A percentile compares a stretch with the other conserved stretches of the same genome.
Evolutionary conservation across 2,113 vertebrate genomes (phyloP).

Genomic region (Nicator chloris): DNA sequence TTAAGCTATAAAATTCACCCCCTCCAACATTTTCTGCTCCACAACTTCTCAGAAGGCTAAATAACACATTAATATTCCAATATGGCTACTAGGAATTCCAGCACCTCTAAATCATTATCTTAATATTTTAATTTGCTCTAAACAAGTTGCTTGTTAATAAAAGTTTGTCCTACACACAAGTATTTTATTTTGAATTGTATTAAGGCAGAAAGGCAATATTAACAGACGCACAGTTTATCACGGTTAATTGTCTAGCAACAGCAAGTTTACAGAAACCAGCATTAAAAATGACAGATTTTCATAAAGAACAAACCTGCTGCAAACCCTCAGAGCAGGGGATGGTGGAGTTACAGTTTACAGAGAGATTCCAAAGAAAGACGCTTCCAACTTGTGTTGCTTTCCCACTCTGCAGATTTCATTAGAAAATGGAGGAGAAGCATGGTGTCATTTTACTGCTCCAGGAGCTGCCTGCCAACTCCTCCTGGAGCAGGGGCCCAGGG

Average conservation of each 20-base stretch:
- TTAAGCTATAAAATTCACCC: neutral
- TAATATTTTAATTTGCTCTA: neutral
- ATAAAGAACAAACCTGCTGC: conserved; percentile 61
- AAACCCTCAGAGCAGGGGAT: conserved; percentile 19
- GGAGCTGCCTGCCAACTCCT: conserved; percentile 64
- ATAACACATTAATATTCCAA: neutral
- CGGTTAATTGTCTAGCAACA: neutral
- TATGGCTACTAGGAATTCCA: neutral
- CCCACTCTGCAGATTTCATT: conserved; percentile 70
- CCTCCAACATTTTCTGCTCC: neutral
- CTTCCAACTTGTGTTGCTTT: conserved; percentile 72
- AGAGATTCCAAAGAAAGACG: conserved; percentile 58
- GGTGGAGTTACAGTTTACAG: conserved; percentile 23
- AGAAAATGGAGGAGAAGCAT: conserved; percentile 73
- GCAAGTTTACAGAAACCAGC: neutral
- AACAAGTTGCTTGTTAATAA: neutral
- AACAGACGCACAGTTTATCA: neutral
- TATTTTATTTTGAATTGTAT: neutral
- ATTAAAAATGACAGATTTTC: conserved; percentile 1
- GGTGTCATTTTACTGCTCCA: conserved; percentile 72
- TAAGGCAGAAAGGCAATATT: neutral
- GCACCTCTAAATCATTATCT: neutral
- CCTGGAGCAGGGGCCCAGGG: conserved; percentile 59
- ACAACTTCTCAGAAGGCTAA: neutral
- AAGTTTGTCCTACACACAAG: neutral